Evolutionary conservation across 2,888 invertebrate species (phyloP), one percentile per base, ranked within the genome.

Genomic region (Trachelus stipa): DNA sequence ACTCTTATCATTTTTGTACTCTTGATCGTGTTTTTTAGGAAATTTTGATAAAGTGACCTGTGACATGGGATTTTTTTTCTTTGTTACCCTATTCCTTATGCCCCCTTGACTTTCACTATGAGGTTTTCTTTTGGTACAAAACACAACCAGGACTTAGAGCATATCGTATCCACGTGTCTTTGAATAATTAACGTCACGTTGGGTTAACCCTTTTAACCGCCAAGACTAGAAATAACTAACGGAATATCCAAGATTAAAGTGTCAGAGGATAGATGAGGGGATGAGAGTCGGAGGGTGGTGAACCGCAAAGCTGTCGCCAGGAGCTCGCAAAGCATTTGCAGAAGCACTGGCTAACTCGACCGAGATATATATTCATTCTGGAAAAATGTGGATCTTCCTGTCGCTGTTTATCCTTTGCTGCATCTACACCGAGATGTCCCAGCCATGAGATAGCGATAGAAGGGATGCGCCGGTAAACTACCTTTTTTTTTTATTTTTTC

Each of bases 351-450:
- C 73, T 73, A 79, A 80, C 76, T 74, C 71, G 77, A 80, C 79
- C 80, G 80, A 82, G 79, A 79, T 79, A 81, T 82, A 82, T 82
- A 83, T 81, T 81, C 80, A 80, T 82, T 79, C 82, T 78, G 80
- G 77, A 69, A 31, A 68, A 79, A 56, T 56, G 23, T 56, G 23
- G 56, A 56, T 9, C 56, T 56, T 56, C 56, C 56, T 9, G 56
- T 9, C 56, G 56, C 15, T 40, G 40, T 9, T 56, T 56, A 56
- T 56, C 56, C 56, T 23, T 56, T 56, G 23, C 56, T 23, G 9
- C 56, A 56, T 56, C 56, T 23, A 56, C 56, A 2, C 56, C 56
- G 23, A 56, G 56, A 56, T 56, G 23, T 56, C 56, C 40, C 15
- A 40, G 40, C 40, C 15, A 1, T 0, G 40, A 40, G 40, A 15